Base-by-base conservation (phyloP, 2,888 invertebrate genomes). In the Bursaphelenchus okinawaensis region DNA sequence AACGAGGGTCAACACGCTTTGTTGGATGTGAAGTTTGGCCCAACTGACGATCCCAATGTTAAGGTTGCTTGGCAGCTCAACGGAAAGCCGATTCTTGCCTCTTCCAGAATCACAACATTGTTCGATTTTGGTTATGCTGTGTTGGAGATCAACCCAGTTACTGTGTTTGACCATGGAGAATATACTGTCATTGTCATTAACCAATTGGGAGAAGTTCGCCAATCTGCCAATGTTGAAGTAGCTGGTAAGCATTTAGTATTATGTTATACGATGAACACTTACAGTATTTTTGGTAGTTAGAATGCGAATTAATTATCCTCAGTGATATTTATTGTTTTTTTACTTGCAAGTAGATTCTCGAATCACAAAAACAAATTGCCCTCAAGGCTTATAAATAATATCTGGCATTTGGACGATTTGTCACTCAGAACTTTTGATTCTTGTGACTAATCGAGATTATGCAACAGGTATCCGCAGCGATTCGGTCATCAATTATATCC, bases 131-230 rank as follows among this genome's bases (percentile, higher is more conserved):
- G 80, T 29, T 69, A 74, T 83, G 93, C 95, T 61, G 92, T 94
- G 8, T 85, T 98, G 68, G 92, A 93, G 19, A 91, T 96, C 74
- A 91, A 91, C 83, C 90, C 90, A 72, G 90, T 95, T 12, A 91
- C 91, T 16, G 87, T 90, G 58, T 90, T 91, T 80, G 95, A 96
- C 85, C 90, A 90, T 68, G 94, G 93, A 76, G 93, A 94, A 86
- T 94, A 94, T 84, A 92, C 92, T 0, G 93, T 93, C 85, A 91
- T 90, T 68, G 93, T 93, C 55, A 89, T 91, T 78, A 94, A 94
- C 85, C 91, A 91, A 83, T 92, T 91, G 52, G 95, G 94, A 80
- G 88, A 89, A 82, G 91, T 90, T 57, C 69, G 75, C 22, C 66
- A 66, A 63, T 59, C 67, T 12, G 66, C 68, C 4, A 69, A 19